Evolutionary conservation across 2,113 vertebrate species (phyloP), one percentile per base, ranked within the genome.

Genomic region (Nothocercus julius): DNA sequence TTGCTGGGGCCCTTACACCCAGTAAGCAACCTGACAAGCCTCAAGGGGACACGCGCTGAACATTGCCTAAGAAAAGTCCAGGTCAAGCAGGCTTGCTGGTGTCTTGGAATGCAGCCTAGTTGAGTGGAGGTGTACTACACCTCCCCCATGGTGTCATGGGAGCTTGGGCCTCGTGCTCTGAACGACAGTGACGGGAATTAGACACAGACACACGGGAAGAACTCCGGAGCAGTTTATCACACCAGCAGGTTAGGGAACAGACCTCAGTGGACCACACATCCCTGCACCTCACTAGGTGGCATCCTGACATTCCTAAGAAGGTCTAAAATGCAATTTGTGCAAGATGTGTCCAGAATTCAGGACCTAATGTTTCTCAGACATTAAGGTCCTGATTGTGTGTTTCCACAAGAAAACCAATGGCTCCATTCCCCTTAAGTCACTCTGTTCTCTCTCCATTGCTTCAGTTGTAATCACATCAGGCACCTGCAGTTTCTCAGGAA

Each of bases 401-500:
- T 54, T 77, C 70, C 66, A 78, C 21, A 32, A 0, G 17, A 14
- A 56, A n/a, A 28, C 36, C 2, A 0, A 1, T 1, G 56, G 15
- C 1, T 2, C 32, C 16, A 14, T 10, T 16, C 75, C 19, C 54
- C 42, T 44, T 27, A 28, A 34, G 30, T 32, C n/a, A 11, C 77
- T 7, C 32, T 49, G 4, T 34, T 70, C 44, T 36, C 24, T 28
- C 38, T 28, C 21, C 70, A n/a, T n/a, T 1, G 0, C 30, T 25
- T 16, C 27, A 22, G 12, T 28, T 14, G 27, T 36, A 28, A 59
- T 30, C 11, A 6, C 38, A 8, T 5, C 44, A 17, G 22, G 7
- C 1, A 1, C 9, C 32, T 3, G 0, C 2, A 1, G 6, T 7
- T 76, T 38, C 36, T 9, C 59, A 14, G 61, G 27, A 1, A 6